A percentile compares a stretch with the other conserved stretches of the same genome.
Evolutionary conservation across 2,888 invertebrate species (phyloP).

Genomic region (Fabriciana adippe): DNA sequence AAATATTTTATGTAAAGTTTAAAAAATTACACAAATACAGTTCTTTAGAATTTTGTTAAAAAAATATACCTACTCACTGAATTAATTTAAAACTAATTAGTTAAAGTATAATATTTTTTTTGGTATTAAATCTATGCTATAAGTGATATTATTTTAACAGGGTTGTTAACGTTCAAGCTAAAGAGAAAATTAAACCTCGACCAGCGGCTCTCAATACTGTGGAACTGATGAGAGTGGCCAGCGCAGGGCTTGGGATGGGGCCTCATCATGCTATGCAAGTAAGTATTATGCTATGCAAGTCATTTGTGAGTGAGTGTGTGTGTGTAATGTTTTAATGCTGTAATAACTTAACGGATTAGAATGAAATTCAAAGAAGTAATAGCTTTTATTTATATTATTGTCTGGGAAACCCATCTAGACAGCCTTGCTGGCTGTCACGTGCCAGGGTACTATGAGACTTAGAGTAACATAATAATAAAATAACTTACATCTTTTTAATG

Average conservation of each 20-base stretch:
- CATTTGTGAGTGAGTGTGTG: not conserved
- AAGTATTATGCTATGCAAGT: not conserved
- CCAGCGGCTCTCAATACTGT: slow-evolving; percentile 98
- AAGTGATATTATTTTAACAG: slow-evolving; percentile 16
- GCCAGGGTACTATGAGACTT: too few species aligned
- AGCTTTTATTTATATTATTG: too few species aligned
- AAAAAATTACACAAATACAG: too few species aligned
- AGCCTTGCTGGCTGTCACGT: too few species aligned
- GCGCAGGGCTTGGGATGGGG: slow-evolving; percentile 94
- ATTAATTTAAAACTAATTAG: not conserved
- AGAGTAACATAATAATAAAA: too few species aligned
- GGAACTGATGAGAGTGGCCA: slow-evolving; percentile 95
- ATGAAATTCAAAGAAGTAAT: too few species aligned
- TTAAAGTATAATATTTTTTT: not conserved
- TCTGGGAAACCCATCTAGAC: too few species aligned
- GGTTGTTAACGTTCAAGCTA: slow-evolving; percentile 87
- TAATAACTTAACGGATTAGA: too few species aligned
- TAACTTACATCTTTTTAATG: too few species aligned
- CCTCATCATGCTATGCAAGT: slow-evolving; percentile 95
- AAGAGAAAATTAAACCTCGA: slow-evolving; percentile 92
- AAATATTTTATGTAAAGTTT: too few species aligned
- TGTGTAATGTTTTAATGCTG: not conserved
- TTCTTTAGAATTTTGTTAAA: too few species aligned
- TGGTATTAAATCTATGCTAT: not conserved
- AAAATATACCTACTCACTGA: not conserved